A percentile compares a stretch with the other conserved stretches of the same genome.
Conservation (phyloP, 2,113 vertebrate species). For the Campylomormyrus numenius region DNA sequence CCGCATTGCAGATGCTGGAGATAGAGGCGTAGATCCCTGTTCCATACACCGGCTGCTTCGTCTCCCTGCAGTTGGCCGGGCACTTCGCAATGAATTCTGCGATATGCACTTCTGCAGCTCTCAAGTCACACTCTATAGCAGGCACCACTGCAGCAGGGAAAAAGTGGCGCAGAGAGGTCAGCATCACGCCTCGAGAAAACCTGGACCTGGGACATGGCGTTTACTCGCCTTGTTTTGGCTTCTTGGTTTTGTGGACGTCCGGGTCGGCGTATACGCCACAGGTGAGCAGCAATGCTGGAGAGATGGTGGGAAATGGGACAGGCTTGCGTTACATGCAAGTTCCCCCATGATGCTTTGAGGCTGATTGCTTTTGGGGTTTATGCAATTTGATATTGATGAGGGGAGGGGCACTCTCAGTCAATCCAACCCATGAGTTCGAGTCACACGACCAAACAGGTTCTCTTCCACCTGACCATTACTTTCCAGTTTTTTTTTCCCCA, state of each 20-base stretch:
- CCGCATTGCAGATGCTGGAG: slow-evolving; percentile 90
- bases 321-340: background rate
- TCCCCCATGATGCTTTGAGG: background rate
- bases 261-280: slow-evolving; percentile 68
- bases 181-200: background rate
- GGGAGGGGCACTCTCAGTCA: background rate
- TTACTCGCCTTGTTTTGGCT: slow-evolving; percentile 78
- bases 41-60: slow-evolving; percentile 82
- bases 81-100: slow-evolving; percentile 91
- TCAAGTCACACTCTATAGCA: slow-evolving; percentile 79
- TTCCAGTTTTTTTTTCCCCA: background rate
- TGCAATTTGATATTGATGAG: background rate
- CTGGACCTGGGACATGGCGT: background rate
- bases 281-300: slow-evolving; percentile 66
- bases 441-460: background rate
- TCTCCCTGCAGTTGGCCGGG: slow-evolving; percentile 79
- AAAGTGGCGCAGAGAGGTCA: background rate
- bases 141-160: slow-evolving; percentile 70
- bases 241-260: slow-evolving; percentile 73
- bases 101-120: slow-evolving; percentile 83
- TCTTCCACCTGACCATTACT: background rate
- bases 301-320: slow-evolving; percentile 6
- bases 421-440: background rate
- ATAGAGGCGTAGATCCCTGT: slow-evolving; percentile 86
- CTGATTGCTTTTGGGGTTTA: background rate